Percentiles rank a stretch among this genome's conserved stretches.
These are phyloP conservation scores for Laspeyria flexula DNA, from an alignment of 2,888 invertebrate genomes.

Conservation along the genomic window DNA sequence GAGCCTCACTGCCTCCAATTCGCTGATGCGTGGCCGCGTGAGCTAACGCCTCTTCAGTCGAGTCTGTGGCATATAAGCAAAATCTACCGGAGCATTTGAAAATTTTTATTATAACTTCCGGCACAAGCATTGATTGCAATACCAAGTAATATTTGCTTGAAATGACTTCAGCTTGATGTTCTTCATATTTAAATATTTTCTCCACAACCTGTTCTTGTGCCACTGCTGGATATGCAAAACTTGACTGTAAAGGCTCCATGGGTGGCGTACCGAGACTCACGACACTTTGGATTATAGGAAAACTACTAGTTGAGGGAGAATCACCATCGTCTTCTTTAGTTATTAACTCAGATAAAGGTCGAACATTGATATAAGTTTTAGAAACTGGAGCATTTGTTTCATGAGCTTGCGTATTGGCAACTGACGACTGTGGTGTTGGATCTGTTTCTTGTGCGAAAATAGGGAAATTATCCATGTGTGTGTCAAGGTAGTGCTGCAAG, in stretches of 20 bases:
- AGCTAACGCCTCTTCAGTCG: constrained; percentile 64
- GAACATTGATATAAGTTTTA: constrained; percentile 65
- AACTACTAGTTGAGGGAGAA: constrained; percentile 30
- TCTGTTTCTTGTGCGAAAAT: constrained; percentile 48
- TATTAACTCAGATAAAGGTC: constrained; percentile 73
- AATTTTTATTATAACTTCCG: constrained; percentile 73
- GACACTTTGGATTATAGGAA: constrained; percentile 83
- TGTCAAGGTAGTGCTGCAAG: constrained; percentile 73
- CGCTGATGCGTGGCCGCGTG: constrained; percentile 73
- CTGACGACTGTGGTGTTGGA: not conserved
- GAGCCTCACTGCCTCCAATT: constrained; percentile 69
- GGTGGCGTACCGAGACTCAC: constrained; percentile 75
- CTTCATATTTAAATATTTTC: constrained; percentile 62
- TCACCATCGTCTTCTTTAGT: constrained; percentile 33
- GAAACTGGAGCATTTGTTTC: constrained; percentile 32
- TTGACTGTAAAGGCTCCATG: constrained; percentile 38
- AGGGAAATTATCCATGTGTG: constrained; percentile 76
- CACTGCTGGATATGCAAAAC: constrained; percentile 43
- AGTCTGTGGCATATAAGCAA: constrained; percentile 72
- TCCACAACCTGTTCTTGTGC: constrained; percentile 25
- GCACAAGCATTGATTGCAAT: constrained; percentile 78
- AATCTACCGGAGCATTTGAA: constrained; percentile 79
- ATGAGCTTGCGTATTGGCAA: not conserved
- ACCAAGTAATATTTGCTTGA: constrained; percentile 71
- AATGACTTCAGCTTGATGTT: constrained; percentile 68